Conservation (phyloP, 2,113 vertebrate species). For the Halcyon senegalensis region DNA sequence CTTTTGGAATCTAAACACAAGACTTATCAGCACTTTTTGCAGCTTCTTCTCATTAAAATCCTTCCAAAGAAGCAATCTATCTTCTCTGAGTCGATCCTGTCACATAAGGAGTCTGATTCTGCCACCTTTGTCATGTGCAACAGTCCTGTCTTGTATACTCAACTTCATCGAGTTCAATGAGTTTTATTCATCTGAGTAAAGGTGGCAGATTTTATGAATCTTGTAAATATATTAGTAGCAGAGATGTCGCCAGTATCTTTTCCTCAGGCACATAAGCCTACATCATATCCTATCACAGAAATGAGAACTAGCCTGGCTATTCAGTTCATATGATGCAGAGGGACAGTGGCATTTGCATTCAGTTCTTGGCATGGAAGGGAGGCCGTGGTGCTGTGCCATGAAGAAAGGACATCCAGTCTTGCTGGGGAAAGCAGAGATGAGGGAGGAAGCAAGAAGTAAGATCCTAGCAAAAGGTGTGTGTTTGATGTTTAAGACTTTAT, state of each 20-base stretch:
- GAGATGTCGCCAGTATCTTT: not conserved
- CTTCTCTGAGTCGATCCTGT: not conserved
- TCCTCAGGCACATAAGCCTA: not conserved
- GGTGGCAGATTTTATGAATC: not conserved
- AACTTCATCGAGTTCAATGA: not conserved
- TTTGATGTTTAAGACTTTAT: not conserved
- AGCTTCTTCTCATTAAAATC: not conserved
- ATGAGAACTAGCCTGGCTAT: not conserved
- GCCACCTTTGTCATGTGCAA: not conserved
- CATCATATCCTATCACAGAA: not conserved
- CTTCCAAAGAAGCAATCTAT: not conserved
- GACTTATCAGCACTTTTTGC: not conserved
- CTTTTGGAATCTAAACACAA: not conserved
- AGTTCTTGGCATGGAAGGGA: not conserved
- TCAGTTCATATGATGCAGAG: not conserved
- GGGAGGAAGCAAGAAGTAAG: not conserved
- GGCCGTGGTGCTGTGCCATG: rapidly evolving
- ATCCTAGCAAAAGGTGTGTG: not conserved
- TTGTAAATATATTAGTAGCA: not conserved
- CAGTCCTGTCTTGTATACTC: not conserved
- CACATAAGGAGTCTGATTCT: not conserved
- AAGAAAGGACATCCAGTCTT: not conserved
- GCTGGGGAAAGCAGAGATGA: not conserved
- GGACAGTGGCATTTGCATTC: not conserved
- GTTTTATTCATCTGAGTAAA: not conserved